Base-by-base conservation (phyloP, 2,797 vertebrate species). In the Macroramphosus scolopax region DNA sequence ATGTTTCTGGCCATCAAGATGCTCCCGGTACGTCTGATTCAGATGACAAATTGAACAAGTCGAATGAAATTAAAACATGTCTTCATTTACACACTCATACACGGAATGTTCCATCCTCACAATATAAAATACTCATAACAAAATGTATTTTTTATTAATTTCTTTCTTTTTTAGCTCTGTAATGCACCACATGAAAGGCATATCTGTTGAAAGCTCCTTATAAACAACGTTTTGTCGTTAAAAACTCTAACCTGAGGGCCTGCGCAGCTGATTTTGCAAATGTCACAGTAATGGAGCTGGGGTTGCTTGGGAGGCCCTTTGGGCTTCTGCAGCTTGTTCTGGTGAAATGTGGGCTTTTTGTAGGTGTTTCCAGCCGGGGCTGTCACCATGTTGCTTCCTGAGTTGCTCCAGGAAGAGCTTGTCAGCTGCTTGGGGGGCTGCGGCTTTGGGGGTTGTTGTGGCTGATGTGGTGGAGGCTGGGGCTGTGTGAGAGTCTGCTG, bases 251-350 rank as follows among this genome's bases (percentile, higher is more conserved):
- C 92, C 92, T 93, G 93, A 9, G 90, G 88, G 5, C 93, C 92
- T 1, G 91, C 91, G 45, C 92, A 94, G 88, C 92, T 93, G 78
- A 93, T 92, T 79, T 90, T 93, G 80, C 93, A 94, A 74, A 94
- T 87, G 60, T 93, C 91, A 36, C 93, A 94, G 83, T 94, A 94
- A 78, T 92, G 91, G 13, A 93, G 87, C 32, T 88, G 89, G 1
- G 89, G 86, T 37, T 87, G 91, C 53, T 89, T 91, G 5, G 91
- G 88, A 1, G 87, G 81, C 0, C 81, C 82, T 78, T 88, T 92
- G 45, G 89, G 78, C 63, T 89, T 93, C 32, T 75, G 88, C 30
- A 77, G 63, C 72, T 89, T 91, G 83, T 54, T 87, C 64, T 87
- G 87, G 54, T 88, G 88, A 31, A 84, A 87, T 1, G 65, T 47